Base-by-base conservation (phyloP, 2,797 vertebrate genomes). In the Gymnopithys bicolor region DNA sequence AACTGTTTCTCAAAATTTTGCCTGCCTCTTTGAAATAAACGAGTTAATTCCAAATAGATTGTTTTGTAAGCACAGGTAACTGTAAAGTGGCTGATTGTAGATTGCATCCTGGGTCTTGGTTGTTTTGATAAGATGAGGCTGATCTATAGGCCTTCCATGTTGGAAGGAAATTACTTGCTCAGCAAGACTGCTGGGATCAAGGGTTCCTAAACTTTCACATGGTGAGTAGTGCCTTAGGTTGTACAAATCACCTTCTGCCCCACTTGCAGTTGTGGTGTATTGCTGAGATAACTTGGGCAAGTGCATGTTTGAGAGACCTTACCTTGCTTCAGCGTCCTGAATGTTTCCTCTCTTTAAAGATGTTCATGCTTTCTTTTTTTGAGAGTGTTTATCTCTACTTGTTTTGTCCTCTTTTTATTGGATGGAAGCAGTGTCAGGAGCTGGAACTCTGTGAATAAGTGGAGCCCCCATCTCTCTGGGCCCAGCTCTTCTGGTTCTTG, bases 161-260 rank as follows among this genome's bases (percentile, higher is more conserved):
- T 89, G 76, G 28, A 93, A 87, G 73, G 84, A 95, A 96, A 87
- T 89, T 43, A 83, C 64, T 94, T 89, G 78, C 77, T 96, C 69
- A 89, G 53, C 68, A 79, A 66, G 66, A 71, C 17, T 2, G 7
- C 55, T 55, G 39, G n/a, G 49, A 68, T 87, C 55, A 63, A 58
- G 87, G 12, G 18, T 84, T 84, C 73, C 86, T 73, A 76, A 83
- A 85, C 58, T 83, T 95, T 66, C 66, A 60, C 60, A 32, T 28
- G 55, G 32, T 79, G 66, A 83, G 19, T 60, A 39, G 48, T 89
- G 73, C 82, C 74, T 69, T 82, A 52, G 69, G 59, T 83, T 90
- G 60, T 80, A 80, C 35, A 41, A 73, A 63, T 28, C 53, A 28
- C 35, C 9, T 95, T 71, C 86, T 93, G 55, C 92, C 75, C 48